Base-by-base conservation (phyloP, 2,888 invertebrate genomes). In the Mythimna pallens region DNA sequence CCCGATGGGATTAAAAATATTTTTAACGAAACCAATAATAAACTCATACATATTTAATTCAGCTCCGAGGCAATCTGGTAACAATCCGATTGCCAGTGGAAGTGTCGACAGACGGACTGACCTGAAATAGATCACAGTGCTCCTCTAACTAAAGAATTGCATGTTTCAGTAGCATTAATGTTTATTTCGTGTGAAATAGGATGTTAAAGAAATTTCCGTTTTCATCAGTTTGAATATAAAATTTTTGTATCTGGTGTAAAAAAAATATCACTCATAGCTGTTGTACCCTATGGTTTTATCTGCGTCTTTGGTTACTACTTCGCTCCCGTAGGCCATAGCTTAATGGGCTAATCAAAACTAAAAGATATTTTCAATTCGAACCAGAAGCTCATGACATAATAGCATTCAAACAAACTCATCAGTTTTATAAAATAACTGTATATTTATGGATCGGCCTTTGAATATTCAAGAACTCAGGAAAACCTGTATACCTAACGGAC, bases 11-110 rank as follows among this genome's bases (percentile, higher is more conserved):
- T 25, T 59, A 22, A 47, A 65, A 68, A 64, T 17, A 47, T 54
- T 73, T 68, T 34, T 17, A 50, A 57, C 47, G 6, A 30, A 64
- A 10, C 61, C 59, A 50, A 70, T 78, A 63, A 58, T 25, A 65
- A 67, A 67, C 61, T 73, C 57, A 70, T 81, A 47, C 59, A 73
- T 81, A 54, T 61, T 63, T 65, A 68, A 74, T 83, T 80, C 70
- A 63, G 58, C 20, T 14, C 17, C 25, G 40, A 40, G 14, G 17
- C 55, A 50, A 36, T 55, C 59, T 58, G 65, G 65, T 52, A 36
- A 62, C 61, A 57, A 52, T 66, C 22, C 40, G 50, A 47, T 47
- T 43, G 30, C n/a, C 62, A 55, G 58, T 65, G 65, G 65, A 36
- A 55, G 17, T 22, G 78, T 30, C n/a, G 47, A 68, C 68, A 71